Conservation (phyloP, 2,113 vertebrate species). For the Aptenodytes patagonicus region DNA sequence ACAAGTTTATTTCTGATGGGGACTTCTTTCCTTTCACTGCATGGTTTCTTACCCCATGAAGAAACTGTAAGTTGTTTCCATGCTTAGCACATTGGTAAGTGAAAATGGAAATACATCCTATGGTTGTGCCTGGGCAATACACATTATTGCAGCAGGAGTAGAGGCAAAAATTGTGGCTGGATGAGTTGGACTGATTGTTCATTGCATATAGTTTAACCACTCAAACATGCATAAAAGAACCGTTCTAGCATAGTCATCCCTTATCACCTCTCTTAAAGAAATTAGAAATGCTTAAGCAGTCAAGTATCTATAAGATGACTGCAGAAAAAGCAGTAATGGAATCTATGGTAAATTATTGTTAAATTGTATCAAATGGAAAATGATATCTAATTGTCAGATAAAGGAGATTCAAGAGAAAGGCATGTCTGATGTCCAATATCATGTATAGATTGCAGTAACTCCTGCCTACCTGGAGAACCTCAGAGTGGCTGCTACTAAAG, state of each 20-base stretch:
- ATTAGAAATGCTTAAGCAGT: neutral
- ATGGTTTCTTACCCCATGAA: neutral
- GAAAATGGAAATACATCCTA: neutral
- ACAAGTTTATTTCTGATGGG: neutral
- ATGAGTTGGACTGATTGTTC: neutral
- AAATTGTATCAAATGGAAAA: neutral
- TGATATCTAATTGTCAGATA: neutral
- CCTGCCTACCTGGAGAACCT: neutral
- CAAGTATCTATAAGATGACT: neutral
- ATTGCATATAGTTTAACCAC: neutral
- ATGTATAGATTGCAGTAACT: neutral
- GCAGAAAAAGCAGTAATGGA: neutral
- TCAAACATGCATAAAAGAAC: neutral
- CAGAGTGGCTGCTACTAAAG: neutral
- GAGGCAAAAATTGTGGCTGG: neutral
- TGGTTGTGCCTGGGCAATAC: neutral
- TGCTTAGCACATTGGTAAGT: neutral
- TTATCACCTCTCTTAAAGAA: neutral
- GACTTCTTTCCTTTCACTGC: neutral
- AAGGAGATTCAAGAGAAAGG: neutral
- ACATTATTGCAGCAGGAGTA: neutral
- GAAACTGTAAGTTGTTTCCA: neutral
- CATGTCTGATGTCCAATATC: neutral
- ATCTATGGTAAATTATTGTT: neutral
- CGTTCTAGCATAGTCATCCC: neutral